These are phyloP conservation scores for Meloidogyne floridensis DNA, from an alignment of 1,140 invertebrate genomes.

Conservation along the genomic window DNA sequence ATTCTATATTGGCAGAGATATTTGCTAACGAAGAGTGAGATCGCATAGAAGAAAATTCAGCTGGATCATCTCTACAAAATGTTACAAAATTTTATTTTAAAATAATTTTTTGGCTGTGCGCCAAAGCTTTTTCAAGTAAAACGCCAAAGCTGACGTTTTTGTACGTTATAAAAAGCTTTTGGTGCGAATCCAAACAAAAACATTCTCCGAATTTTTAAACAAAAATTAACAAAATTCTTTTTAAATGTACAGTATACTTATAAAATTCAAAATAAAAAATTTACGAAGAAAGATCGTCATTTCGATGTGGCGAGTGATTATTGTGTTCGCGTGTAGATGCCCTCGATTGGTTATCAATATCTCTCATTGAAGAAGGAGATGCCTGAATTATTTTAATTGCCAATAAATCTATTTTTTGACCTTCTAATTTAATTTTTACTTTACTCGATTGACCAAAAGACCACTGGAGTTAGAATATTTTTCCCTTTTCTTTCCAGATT, in stretches of 20 bases:
- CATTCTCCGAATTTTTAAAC: not conserved
- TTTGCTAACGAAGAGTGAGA: constrained; percentile 33
- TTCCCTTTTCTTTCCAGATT: no score
- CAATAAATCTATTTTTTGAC: not conserved
- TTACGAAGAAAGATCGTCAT: constrained; percentile 19
- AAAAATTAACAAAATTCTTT: not conserved
- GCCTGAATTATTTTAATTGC: not conserved
- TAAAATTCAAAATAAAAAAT: not conserved
- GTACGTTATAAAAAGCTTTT: no score
- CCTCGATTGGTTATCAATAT: constrained; percentile 22
- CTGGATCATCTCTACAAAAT: constrained; percentile 39
- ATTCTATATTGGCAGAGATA: constrained; percentile 50
- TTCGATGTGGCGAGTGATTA: constrained; percentile 18
- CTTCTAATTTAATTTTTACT: no score
- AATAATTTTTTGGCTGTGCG: not conserved
- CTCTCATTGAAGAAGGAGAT: constrained; percentile 28
- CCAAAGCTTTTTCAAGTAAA: not conserved
- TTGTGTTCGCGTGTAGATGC: constrained; percentile 27
- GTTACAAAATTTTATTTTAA: not conserved
- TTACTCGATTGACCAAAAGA: no score
- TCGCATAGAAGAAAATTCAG: constrained; percentile 42
- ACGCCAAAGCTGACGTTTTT: not conserved
- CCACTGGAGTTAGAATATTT: no score
- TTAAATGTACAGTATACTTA: not conserved
- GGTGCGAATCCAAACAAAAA: no score